Percentiles rank a stretch among this genome's conserved stretches.
These are phyloP conservation scores for Trematocara variabile DNA, from an alignment of 2,113 vertebrate genomes.

Conservation along the genomic window DNA sequence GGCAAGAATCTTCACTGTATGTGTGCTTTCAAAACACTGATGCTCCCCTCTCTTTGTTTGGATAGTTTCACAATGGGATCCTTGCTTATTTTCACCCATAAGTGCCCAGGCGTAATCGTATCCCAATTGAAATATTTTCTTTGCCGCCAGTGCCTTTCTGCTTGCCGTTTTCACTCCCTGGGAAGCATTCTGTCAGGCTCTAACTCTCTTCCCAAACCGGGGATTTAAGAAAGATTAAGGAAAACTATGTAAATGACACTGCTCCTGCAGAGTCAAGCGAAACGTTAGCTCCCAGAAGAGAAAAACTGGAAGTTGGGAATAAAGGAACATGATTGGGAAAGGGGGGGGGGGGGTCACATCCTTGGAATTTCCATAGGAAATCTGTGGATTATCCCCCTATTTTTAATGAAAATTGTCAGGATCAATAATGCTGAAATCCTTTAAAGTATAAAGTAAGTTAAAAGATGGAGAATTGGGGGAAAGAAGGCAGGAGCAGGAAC, in stretches of 20 bases:
- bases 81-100: conserved; percentile 64
- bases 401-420: conserved; percentile 63
- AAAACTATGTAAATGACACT: conserved; percentile 70
- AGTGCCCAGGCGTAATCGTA: conserved; percentile 66
- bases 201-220: conserved; percentile 11
- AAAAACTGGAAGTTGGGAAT: background rate
- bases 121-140: conserved; percentile 70
- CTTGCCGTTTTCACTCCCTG: conserved; percentile 33
- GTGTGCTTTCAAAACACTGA: conserved; percentile 63
- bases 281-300: conserved; percentile 36
- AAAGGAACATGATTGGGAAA: background rate
- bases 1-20: conserved; percentile 45
- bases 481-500: background rate
- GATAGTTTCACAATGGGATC: conserved; percentile 55
- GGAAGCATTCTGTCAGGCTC: conserved; percentile 16
- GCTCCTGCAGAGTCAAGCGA: conserved; percentile 37
- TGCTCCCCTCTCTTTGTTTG: conserved; percentile 61
- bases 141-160: conserved; percentile 42
- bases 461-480: background rate
- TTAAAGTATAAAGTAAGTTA: background rate
- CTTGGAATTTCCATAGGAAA: conserved; percentile 58
- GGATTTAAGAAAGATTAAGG: conserved; percentile 63
- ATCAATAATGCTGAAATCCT: conserved; percentile 44
- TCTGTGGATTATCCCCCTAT: conserved; percentile 56
- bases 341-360: background rate